phyloP scores from a whole-genome alignment of 2,888 invertebrate genomes.

The Luperina nickerlii region DNA sequence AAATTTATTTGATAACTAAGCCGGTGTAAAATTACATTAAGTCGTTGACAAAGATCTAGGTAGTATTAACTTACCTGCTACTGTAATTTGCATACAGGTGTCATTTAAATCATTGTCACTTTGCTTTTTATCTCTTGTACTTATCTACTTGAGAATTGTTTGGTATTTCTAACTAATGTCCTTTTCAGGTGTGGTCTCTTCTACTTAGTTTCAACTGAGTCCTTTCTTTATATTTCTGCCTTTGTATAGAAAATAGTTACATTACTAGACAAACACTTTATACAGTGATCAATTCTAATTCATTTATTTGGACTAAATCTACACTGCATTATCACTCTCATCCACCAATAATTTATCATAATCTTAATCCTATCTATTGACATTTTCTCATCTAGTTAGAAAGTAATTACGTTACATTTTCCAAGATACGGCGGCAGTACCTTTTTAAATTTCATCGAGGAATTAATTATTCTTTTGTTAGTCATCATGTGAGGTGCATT shows the following conservation, averaged over 20 bases:
- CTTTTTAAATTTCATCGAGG: conserved; percentile 83
- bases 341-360: conserved; percentile 38
- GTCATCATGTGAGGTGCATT: conserved; percentile 78
- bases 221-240: background rate
- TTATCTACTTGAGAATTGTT: conserved; percentile 25
- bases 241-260: conserved; percentile 4
- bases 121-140: conserved; percentile 34
- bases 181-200: background rate
- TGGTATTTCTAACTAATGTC: conserved; percentile 2
- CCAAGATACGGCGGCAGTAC: conserved; percentile 72
- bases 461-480: conserved; percentile 88
- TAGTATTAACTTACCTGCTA: conserved; percentile 50
- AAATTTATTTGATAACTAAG: conserved; percentile 61
- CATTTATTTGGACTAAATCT: conserved; percentile 9
- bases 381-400: conserved; percentile 66
- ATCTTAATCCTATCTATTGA: conserved; percentile 54
- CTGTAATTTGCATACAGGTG: conserved; percentile 52
- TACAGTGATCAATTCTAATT: background rate
- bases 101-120: conserved; percentile 51
- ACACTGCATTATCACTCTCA: background rate
- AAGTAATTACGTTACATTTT: conserved; percentile 76
- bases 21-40: conserved; percentile 57
- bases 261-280: background rate
- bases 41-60: conserved; percentile 53
- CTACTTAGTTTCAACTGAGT: background rate